A percentile compares a stretch with the other conserved stretches of the same genome.
These are phyloP conservation scores for Petrocephalus microphthalmus DNA, from an alignment of 2,113 vertebrate genomes.

Conservation along the genomic window DNA sequence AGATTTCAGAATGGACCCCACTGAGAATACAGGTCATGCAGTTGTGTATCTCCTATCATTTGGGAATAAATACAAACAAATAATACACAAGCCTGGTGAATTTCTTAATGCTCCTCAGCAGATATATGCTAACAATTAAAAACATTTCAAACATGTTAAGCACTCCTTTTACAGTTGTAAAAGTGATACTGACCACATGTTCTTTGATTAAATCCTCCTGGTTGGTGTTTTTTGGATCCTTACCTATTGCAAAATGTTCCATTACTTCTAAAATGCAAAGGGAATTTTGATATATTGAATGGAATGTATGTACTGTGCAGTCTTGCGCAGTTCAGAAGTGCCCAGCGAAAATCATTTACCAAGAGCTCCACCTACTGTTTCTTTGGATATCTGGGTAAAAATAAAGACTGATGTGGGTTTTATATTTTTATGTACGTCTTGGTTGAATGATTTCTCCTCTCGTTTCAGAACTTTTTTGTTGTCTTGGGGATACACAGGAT, in stretches of 20 bases:
- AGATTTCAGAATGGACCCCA: slow-evolving; percentile 25
- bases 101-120: background rate
- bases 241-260: background rate
- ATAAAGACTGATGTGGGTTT: background rate
- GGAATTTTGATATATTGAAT: background rate
- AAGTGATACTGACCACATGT: background rate
- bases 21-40: slow-evolving; percentile 26
- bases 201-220: background rate
- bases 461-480: background rate
- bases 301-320: background rate
- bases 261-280: background rate
- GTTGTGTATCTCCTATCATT: slow-evolving; percentile 22
- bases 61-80: background rate
- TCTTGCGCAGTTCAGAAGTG: background rate
- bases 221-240: background rate
- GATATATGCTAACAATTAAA: background rate
- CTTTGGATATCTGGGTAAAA: background rate
- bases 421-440: background rate
- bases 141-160: background rate
- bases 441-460: background rate
- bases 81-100: background rate
- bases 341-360: background rate
- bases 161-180: background rate
- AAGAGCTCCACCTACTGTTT: slow-evolving; percentile 17
- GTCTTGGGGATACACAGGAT: background rate